phyloP scores from a whole-genome alignment of 2,113 vertebrate genomes.

The Ciconia stormi region DNA sequence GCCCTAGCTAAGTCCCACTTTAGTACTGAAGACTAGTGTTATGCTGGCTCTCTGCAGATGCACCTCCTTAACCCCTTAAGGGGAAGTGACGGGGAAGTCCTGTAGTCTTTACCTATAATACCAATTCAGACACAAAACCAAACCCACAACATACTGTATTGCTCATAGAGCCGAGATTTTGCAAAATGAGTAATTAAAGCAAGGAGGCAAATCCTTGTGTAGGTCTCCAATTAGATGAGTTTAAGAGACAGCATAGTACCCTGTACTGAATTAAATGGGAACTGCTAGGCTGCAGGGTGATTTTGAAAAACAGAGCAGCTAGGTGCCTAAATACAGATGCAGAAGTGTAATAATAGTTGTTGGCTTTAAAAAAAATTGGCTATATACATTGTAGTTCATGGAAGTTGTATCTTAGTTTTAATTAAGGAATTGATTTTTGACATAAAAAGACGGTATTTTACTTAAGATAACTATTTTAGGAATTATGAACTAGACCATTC shows the following conservation, averaged over 20 bases:
- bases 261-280: not conserved
- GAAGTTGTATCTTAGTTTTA: constrained; percentile 11
- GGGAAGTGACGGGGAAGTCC: not conserved
- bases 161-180: not conserved
- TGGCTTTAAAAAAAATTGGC: not conserved
- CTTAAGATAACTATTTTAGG: constrained; percentile 31
- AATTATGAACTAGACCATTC: constrained; percentile 24
- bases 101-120: not conserved
- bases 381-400: not conserved
- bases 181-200: not conserved
- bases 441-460: not conserved
- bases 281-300: not conserved
- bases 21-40: not conserved
- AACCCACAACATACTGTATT: not conserved
- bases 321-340: constrained; percentile 23
- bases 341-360: not conserved
- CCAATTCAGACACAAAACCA: not conserved
- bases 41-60: constrained; percentile 10
- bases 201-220: not conserved
- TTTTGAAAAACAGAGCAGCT: not conserved
- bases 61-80: not conserved
- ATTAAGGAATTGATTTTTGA: constrained; percentile 1
- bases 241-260: not conserved
- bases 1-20: not conserved
- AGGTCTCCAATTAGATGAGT: not conserved